These are phyloP conservation scores for Clavelina lepadiformis DNA, from an alignment of 23 tunicate genomes.

Conservation along the genomic window DNA sequence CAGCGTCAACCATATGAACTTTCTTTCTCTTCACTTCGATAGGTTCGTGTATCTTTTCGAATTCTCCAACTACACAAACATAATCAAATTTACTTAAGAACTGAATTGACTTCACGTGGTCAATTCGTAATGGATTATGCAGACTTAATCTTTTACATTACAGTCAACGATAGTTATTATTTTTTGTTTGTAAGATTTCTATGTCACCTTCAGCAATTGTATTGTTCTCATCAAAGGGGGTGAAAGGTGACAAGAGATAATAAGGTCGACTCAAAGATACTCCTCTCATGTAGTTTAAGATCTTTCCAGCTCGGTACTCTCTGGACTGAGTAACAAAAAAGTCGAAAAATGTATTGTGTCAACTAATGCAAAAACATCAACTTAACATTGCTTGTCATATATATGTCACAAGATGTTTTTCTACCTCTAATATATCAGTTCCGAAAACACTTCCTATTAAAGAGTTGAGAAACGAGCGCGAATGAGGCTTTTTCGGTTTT, in stretches of 20 bases:
- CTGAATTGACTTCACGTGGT: too few relatives aligned
- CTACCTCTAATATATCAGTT: conserved; percentile 9
- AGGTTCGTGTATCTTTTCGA: conserved; percentile 52
- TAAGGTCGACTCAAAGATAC: conserved; percentile 41
- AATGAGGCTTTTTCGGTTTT: too few relatives aligned
- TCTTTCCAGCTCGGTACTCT: conserved; percentile 92
- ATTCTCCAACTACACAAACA: conserved; percentile 49
- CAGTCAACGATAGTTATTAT: too few relatives aligned
- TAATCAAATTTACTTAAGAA: too few relatives aligned
- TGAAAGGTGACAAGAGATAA: conserved; percentile 88
- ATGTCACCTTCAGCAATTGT: conserved; percentile 75
- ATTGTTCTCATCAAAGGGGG: conserved; percentile 17
- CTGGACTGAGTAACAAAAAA: conserved; percentile 42
- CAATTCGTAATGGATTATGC: too few relatives aligned
- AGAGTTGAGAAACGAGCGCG: too few relatives aligned
- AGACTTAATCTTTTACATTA: too few relatives aligned
- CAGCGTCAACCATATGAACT: conserved; percentile 89
- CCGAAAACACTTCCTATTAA: conserved; percentile 18
- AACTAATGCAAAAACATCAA: neutral
- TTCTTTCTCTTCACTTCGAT: conserved; percentile 51
- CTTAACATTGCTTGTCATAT: neutral
- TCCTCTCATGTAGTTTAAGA: conserved; percentile 95
- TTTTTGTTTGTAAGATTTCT: too few relatives aligned
- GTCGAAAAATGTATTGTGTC: neutral
- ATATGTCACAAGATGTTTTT: neutral